These are phyloP conservation scores for Enteromius thamalakanensis DNA, from an alignment of 2,797 vertebrate species.

Conservation along the genomic window DNA sequence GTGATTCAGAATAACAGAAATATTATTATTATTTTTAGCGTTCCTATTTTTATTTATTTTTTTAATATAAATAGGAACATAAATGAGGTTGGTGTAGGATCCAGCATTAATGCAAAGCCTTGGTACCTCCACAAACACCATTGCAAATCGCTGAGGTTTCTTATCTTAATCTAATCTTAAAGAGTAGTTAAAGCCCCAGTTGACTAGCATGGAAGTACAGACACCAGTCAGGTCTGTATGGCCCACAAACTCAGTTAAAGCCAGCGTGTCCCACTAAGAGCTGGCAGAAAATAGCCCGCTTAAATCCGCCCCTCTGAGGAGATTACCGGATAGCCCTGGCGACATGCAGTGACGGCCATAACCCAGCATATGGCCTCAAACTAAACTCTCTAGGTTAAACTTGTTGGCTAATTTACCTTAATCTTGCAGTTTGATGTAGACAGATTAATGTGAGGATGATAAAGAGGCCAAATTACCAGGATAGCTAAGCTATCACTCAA, in stretches of 20 bases:
- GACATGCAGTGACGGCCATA: constrained; percentile 57
- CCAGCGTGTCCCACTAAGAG: constrained; percentile 68
- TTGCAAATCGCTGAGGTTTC: constrained; percentile 2
- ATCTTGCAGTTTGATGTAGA: constrained; percentile 23
- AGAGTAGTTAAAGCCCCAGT: constrained; percentile 7
- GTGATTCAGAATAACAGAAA: not conserved
- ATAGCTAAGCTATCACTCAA: constrained; percentile 23
- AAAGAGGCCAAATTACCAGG: constrained; percentile 29
- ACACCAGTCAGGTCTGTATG: constrained; percentile 32
- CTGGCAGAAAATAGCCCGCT: constrained; percentile 75
- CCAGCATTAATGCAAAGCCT: not conserved
- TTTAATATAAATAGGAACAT: too few relatives aligned
- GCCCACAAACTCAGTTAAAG: constrained; percentile 65
- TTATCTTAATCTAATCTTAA: constrained; percentile 33
- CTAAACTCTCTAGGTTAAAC: constrained; percentile 46
- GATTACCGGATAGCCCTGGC: constrained; percentile 71
- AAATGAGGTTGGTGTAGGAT: not conserved
- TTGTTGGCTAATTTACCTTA: constrained; percentile 34
- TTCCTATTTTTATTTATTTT: too few relatives aligned
- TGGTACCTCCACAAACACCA: not conserved
- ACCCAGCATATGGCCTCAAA: constrained; percentile 70
- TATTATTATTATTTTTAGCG: not conserved
- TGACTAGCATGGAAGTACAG: not conserved
- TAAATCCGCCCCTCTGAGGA: constrained; percentile 75
- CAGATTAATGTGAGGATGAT: constrained; percentile 7